Evolutionary conservation across 2,888 invertebrate species (phyloP).

Genomic region (Drosophila lacicola): DNA sequence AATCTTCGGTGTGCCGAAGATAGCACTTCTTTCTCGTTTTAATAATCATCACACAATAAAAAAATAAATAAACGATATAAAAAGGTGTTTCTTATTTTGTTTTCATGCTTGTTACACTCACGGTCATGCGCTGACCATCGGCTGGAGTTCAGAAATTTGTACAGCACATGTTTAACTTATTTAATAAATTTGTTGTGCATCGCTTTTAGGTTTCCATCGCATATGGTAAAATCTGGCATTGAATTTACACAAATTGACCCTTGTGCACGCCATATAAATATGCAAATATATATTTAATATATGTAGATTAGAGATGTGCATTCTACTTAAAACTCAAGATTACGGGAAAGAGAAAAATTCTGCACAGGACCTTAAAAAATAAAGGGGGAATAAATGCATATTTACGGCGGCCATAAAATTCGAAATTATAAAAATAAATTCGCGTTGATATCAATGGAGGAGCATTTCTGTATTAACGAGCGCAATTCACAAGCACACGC

Average conservation of each 20-base stretch:
- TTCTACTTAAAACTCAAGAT: slow-evolving; percentile 22
- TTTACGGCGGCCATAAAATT: slow-evolving; percentile 51
- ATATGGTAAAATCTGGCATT: slow-evolving; percentile 7
- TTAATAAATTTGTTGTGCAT: no score
- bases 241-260: slow-evolving; percentile 32
- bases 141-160: no score
- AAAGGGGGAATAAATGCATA: slow-evolving; percentile 9
- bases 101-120: no score
- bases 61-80: no score
- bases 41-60: no score
- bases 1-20: no score
- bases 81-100: no score
- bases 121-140: no score
- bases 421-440: slow-evolving; percentile 47
- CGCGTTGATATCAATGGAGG: slow-evolving; percentile 15
- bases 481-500: background rate
- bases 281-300: slow-evolving; percentile 24
- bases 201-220: background rate
- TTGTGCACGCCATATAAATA: slow-evolving; percentile 29
- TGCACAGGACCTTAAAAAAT: background rate
- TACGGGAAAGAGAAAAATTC: background rate
- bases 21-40: no score
- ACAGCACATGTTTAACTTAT: no score
- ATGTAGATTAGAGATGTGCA: slow-evolving; percentile 30
- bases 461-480: slow-evolving; percentile 23